Evolutionary conservation across 2,113 vertebrate species (phyloP).

Genomic region (Elachura formosa): DNA sequence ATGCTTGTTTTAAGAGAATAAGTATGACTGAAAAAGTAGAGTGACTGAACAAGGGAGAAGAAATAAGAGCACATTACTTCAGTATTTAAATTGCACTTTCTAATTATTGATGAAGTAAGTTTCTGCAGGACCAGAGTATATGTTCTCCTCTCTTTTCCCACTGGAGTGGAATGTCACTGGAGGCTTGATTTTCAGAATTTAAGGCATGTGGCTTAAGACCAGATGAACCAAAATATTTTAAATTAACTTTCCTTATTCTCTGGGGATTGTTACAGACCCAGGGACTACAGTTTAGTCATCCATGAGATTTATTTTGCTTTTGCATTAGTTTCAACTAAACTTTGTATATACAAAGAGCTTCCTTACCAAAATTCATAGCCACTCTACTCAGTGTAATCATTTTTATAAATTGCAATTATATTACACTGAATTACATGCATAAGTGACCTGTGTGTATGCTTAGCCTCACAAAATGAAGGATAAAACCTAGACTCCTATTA

Average conservation of each 20-base stretch:
- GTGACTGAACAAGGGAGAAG: neutral
- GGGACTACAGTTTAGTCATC: constrained; percentile 44
- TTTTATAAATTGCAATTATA: constrained; percentile 43
- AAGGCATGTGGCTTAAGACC: constrained; percentile 64
- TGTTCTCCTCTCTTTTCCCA: constrained; percentile 47
- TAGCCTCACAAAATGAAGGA: neutral
- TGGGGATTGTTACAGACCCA: constrained; percentile 44
- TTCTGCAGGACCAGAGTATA: neutral
- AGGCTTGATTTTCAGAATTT: constrained; percentile 64
- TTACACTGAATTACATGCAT: neutral
- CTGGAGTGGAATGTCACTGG: constrained; percentile 56
- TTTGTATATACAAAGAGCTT: constrained; percentile 50
- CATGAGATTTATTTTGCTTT: constrained; percentile 63
- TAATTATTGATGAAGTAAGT: neutral
- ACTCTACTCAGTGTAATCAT: neutral
- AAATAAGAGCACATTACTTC: neutral
- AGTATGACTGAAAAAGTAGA: neutral
- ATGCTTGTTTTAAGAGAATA: neutral
- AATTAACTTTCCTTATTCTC: constrained; percentile 62
- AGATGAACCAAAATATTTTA: constrained; percentile 69
- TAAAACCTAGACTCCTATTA: neutral
- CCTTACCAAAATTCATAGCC: constrained; percentile 43
- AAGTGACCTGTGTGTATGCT: neutral
- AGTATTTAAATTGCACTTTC: neutral
- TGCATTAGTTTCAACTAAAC: constrained; percentile 35